Base-by-base conservation (phyloP, 2,888 invertebrate species). In the Schizotus pectinicornis region DNA sequence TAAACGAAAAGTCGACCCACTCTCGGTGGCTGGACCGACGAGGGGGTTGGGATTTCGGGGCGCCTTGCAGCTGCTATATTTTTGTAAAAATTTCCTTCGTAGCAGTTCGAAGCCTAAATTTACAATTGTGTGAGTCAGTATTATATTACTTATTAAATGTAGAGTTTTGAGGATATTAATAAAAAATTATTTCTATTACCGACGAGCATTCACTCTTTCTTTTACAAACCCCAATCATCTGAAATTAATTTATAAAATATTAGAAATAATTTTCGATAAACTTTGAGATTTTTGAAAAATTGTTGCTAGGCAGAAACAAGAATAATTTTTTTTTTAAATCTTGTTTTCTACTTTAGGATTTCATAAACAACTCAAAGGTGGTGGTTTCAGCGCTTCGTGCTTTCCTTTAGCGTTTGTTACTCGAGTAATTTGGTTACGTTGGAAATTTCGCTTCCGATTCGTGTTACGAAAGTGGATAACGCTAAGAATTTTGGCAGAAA, bases 161-260 rank as follows among this genome's bases (percentile, higher is more conserved):
- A 12, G 9, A 42, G 33, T 34, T 31, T 39, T 13, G 22, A 46
- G 31, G 22, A 36, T 22, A 41, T 49, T 33, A 39, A 50, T 50
- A 50, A 51, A 37, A 48, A 49, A 54, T 47, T 7, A 49, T 50
- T 46, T 45, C 7, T 13, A 37, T 31, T 56, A 56, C 14, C 49
- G 33, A 37, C 30, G 35, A 49, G 49, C 56, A 56, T 43, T 13
- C 38, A 3, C 34, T 43, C 41, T 45, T 8, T 12, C 13, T 36
- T 30, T 11, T 22, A 36, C 30, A 14, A 11, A 22, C 12, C 9
- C 7, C 7, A n/a, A n/a, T n/a, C n/a, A n/a, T n/a, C n/a, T n/a
- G n/a, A n/a, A n/a, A n/a, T n/a, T n/a, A n/a, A n/a, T n/a, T n/a
- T n/a, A n/a, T n/a, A n/a, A n/a, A n/a, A n/a, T 1, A 9, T 14